phyloP scores from a whole-genome alignment of 2,888 invertebrate genomes.

The Macaria liturata region DNA sequence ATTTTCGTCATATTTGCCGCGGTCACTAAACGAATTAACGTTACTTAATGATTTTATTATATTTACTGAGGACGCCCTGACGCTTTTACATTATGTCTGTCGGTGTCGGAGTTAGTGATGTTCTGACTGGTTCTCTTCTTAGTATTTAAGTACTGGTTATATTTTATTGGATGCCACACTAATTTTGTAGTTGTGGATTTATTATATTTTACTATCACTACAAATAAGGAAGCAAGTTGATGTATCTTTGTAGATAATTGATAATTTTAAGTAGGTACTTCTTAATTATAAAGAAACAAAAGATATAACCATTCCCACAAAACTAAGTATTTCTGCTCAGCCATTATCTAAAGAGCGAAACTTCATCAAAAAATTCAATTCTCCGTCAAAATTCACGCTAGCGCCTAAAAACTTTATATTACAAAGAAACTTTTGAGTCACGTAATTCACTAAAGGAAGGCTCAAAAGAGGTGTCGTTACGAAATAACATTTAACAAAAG shows the following conservation, averaged over 20 bases:
- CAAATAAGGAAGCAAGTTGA: no score
- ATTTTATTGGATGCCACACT: no score
- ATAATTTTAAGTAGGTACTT: no score
- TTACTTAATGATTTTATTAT: conserved; percentile 69
- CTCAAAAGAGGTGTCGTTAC: conserved; percentile 23
- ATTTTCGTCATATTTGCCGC: conserved; percentile 69
- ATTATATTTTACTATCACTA: no score
- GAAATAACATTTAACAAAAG: conserved; percentile 37
- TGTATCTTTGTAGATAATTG: no score
- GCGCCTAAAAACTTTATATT: conserved; percentile 16
- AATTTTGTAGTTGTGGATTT: no score
- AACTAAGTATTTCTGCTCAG: neutral
- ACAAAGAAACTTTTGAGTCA: conserved; percentile 23
- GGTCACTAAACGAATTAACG: conserved; percentile 68
- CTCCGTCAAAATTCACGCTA: conserved; percentile 9
- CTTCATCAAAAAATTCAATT: conserved; percentile 12
- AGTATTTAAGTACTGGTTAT: no score
- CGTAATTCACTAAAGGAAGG: conserved; percentile 28
- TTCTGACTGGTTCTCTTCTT: no score
- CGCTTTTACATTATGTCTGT: conserved; percentile 37
- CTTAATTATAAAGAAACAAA: neutral
- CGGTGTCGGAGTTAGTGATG: no score
- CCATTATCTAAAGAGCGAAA: conserved; percentile 1
- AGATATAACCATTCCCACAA: no score
- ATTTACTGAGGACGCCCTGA: conserved; percentile 54